Evolutionary conservation across 2,888 invertebrate genomes (phyloP).

Genomic region (Torymus tubicola): DNA sequence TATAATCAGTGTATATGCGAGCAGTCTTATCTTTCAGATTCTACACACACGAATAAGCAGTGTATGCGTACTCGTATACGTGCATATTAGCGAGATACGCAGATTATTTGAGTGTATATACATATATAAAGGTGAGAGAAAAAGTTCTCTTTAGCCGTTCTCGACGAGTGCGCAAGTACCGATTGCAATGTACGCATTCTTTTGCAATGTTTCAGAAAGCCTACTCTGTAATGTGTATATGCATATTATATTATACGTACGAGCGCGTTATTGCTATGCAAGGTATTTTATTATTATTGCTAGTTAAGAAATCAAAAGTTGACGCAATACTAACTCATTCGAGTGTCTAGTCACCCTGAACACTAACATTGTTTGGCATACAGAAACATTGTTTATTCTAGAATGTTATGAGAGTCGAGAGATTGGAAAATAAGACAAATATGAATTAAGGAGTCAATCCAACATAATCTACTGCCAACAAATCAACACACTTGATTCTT

Average conservation of each 20-base stretch:
- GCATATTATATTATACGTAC: too few species aligned
- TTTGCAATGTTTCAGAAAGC: constrained; percentile 33
- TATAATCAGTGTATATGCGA: not conserved
- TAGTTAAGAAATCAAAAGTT: constrained; percentile 46
- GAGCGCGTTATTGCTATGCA: constrained; percentile 11
- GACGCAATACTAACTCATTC: constrained; percentile 30
- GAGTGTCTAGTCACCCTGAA: not conserved
- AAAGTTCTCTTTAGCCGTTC: not conserved
- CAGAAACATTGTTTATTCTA: not conserved
- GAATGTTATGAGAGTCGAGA: not conserved
- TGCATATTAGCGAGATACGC: constrained; percentile 11
- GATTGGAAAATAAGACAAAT: too few species aligned
- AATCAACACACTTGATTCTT: too few species aligned
- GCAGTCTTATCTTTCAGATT: too few species aligned
- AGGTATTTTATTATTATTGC: constrained; percentile 47
- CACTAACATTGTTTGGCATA: not conserved
- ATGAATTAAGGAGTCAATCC: too few species aligned
- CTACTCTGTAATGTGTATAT: not conserved
- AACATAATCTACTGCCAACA: too few species aligned
- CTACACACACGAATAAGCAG: not conserved
- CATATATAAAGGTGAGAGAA: too few species aligned
- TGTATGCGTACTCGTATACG: too few species aligned
- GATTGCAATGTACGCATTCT: constrained; percentile 36
- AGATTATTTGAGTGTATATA: not conserved
- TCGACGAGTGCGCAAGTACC: not conserved